Base-by-base conservation (phyloP, 2,113 vertebrate species). In the Potamarius usumacintae region DNA sequence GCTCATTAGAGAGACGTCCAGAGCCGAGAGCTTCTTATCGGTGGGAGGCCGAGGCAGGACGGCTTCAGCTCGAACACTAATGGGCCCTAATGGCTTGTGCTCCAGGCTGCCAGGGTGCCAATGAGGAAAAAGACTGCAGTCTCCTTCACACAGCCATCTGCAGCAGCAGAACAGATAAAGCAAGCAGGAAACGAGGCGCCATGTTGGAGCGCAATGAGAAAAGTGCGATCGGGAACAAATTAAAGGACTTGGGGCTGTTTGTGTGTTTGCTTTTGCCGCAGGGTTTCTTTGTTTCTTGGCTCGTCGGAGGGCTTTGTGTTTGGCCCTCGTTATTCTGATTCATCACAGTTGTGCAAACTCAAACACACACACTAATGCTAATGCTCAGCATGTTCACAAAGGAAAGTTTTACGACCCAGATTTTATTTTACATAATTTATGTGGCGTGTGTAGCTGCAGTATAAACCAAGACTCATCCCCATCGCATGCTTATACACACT, bases 31-130 rank as follows among this genome's bases (percentile, higher is more conserved):
- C 50, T 65, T 83, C 71, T 89, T 89, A 89, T 89, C 85, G 50
- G 87, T 72, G n/a, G 42, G 48, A 83, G 80, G 82, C 87, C 83
- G 87, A 83, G 87, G 83, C 82, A 8, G 87, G 72, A 86, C 72
- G 86, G 60, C 83, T 87, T 88, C 72, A 83, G 79, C 87, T n/a
- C 71, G 17, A 83, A 82, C 85, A 83, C 83, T 90, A 91, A 88
- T 83, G 85, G 87, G 77, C 82, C 83, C 86, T 91, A 89, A 91
- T 91, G 87, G 90, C 67, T 89, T 86, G 62, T 86, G 69, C 58
- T 63, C 58, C 83, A 84, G 65, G 48, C 89, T 86, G 87, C 82
- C 82, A 87, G 85, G 12, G 79, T 60, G 55, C 81, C 22, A 17
- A 83, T 65, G 81, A 83, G 50, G 50, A 58, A 82, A 60, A 63